A percentile compares a stretch with the other conserved stretches of the same genome.
phyloP scores from a whole-genome alignment of 2,797 vertebrate genomes.

The Enteromius mattozi region DNA sequence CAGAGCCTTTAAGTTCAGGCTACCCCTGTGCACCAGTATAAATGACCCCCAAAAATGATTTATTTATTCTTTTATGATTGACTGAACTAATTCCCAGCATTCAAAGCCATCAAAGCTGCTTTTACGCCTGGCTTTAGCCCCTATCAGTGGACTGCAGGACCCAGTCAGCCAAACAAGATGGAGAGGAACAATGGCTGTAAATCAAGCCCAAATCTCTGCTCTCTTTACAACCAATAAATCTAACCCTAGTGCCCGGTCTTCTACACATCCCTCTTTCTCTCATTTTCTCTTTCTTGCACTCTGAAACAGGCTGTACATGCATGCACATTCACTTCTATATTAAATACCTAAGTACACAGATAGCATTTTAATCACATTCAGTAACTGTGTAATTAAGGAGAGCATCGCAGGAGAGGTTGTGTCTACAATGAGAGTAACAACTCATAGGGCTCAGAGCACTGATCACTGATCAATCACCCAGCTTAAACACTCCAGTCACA shows the following conservation, averaged over 20 bases:
- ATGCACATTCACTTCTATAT: neutral
- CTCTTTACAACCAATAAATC: conserved; percentile 68
- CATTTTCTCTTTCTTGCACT: neutral
- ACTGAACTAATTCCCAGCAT: conserved; percentile 57
- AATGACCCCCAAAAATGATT: conserved; percentile 62
- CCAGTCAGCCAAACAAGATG: conserved; percentile 64
- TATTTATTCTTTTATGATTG: conserved; percentile 72
- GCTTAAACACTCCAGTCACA: conserved; percentile 61
- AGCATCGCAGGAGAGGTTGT: conserved; percentile 53
- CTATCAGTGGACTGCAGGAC: conserved; percentile 71
- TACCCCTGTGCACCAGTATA: conserved; percentile 49
- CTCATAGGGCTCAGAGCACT: conserved; percentile 52
- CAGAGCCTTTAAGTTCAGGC: conserved; percentile 26
- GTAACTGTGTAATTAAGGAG: conserved; percentile 27
- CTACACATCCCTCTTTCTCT: conserved; percentile 17
- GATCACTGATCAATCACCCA: conserved; percentile 56
- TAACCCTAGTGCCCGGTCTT: conserved; percentile 58
- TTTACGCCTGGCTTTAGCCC: conserved; percentile 62
- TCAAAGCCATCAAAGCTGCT: conserved; percentile 66
- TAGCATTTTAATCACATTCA: conserved; percentile 38
- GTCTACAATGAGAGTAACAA: conserved; percentile 63
- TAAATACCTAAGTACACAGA: neutral
- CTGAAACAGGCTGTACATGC: neutral
- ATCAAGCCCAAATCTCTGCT: conserved; percentile 68
- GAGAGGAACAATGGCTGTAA: conserved; percentile 67